Conservation (phyloP, 2,888 invertebrate species). For the Pasiphila rectangulata region DNA sequence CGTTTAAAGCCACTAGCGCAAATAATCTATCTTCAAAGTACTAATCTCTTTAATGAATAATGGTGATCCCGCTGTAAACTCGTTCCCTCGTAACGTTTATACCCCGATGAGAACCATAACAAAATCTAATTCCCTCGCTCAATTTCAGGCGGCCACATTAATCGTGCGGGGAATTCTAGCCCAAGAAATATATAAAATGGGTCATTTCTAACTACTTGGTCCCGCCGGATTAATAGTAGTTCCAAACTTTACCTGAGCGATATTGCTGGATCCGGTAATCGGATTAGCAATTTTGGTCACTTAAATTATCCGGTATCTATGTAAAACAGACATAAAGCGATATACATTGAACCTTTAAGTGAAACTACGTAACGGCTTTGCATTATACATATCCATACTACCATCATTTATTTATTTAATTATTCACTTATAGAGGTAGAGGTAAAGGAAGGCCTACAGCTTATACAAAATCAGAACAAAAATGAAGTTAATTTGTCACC, state of each 20-base stretch:
- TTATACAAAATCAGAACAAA: too few species aligned
- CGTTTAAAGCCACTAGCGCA: too few species aligned
- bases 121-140: constrained; percentile 41
- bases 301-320: not conserved
- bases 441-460: too few species aligned
- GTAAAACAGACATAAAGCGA: not conserved
- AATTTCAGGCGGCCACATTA: constrained; percentile 40
- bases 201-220: constrained; percentile 63
- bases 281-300: not conserved
- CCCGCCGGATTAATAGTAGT: constrained; percentile 63
- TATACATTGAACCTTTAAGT: too few species aligned
- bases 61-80: constrained; percentile 25
- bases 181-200: constrained; percentile 59
- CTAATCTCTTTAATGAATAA: constrained; percentile 9
- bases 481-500: too few species aligned
- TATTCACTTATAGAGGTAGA: too few species aligned
- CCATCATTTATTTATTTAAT: too few species aligned
- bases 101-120: constrained; percentile 31
- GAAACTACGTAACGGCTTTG: too few species aligned
- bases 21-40: too few species aligned
- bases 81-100: constrained; percentile 28
- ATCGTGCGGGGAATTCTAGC: constrained; percentile 43
- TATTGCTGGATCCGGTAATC: constrained; percentile 29
- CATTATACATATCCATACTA: too few species aligned
- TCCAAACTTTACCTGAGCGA: constrained; percentile 46